These are phyloP conservation scores for Listrodromus nycthemerus DNA, from an alignment of 2,888 invertebrate genomes.

Conservation along the genomic window DNA sequence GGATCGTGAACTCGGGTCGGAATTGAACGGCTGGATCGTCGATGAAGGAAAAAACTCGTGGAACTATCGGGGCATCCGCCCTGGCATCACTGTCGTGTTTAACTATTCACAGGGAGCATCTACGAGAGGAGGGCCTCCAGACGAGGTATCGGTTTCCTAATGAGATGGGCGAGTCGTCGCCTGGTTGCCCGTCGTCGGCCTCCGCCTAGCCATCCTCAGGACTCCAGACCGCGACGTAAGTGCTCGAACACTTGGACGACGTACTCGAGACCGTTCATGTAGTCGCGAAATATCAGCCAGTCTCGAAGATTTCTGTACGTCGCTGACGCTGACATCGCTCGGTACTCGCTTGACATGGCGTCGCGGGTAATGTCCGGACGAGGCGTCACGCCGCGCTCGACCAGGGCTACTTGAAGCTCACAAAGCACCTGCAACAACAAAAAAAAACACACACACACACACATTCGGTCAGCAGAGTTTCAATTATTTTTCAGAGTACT, in stretches of 20 bases:
- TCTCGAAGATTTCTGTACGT: slow-evolving; percentile 86
- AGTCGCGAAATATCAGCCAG: slow-evolving; percentile 88
- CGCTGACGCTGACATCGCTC: slow-evolving; percentile 74
- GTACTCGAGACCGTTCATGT: slow-evolving; percentile 87
- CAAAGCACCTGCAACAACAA: slow-evolving; percentile 87
- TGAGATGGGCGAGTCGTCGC: slow-evolving; percentile 76
- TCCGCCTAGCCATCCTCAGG: slow-evolving; percentile 80
- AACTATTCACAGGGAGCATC: slow-evolving; percentile 38
- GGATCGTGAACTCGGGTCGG: slow-evolving; percentile 22
- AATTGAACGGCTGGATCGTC: background rate
- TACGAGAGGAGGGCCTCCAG: slow-evolving; percentile 70
- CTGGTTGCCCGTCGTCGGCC: slow-evolving; percentile 76
- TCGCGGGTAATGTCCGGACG: slow-evolving; percentile 84
- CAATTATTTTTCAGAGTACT: background rate
- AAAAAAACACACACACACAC: slow-evolving; percentile 21
- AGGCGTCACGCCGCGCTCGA: slow-evolving; percentile 79
- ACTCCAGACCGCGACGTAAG: slow-evolving; percentile 76
- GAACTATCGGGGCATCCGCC: background rate
- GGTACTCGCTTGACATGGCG: slow-evolving; percentile 83
- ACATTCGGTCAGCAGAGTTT: slow-evolving; percentile 24
- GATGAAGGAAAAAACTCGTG: slow-evolving; percentile 14
- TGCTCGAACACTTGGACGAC: slow-evolving; percentile 85
- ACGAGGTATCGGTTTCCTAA: slow-evolving; percentile 70
- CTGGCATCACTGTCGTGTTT: background rate
- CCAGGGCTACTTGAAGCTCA: slow-evolving; percentile 87